phyloP scores from a whole-genome alignment of 1,140 invertebrate species.

The Philaenus spumarius region DNA sequence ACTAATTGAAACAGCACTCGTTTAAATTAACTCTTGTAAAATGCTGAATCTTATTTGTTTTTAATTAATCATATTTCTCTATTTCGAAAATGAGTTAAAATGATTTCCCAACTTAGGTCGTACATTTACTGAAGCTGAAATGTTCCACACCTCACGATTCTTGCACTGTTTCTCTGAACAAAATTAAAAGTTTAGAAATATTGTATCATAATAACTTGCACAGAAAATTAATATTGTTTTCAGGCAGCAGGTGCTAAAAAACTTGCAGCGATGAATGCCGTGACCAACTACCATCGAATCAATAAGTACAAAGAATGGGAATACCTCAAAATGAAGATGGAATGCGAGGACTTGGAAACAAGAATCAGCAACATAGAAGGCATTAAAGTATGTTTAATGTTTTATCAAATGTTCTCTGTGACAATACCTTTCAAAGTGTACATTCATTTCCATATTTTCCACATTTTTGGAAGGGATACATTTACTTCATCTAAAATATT shows the following conservation, averaged over 20 bases:
- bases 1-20: too few species aligned
- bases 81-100: too few species aligned
- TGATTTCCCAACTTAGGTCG: too few species aligned
- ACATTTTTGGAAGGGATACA: background rate
- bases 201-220: too few species aligned
- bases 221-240: background rate
- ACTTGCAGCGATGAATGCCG: constrained; percentile 43
- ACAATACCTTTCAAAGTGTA: background rate
- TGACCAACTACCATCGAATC: constrained; percentile 42
- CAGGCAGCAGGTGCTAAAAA: constrained; percentile 45
- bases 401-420: background rate
- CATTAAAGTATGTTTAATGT: constrained; percentile 41
- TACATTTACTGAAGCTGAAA: too few species aligned
- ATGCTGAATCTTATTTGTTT: too few species aligned
- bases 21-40: too few species aligned
- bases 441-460: background rate
- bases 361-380: constrained; percentile 46
- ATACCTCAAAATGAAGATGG: constrained; percentile 50
- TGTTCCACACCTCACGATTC: too few species aligned
- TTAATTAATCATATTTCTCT: too few species aligned
- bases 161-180: too few species aligned
- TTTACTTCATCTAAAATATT: too few species aligned
- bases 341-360: constrained; percentile 48
- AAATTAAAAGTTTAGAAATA: too few species aligned
- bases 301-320: constrained; percentile 54